These are phyloP conservation scores for Theristicus caerulescens DNA, from an alignment of 2,113 vertebrate species.

Conservation along the genomic window DNA sequence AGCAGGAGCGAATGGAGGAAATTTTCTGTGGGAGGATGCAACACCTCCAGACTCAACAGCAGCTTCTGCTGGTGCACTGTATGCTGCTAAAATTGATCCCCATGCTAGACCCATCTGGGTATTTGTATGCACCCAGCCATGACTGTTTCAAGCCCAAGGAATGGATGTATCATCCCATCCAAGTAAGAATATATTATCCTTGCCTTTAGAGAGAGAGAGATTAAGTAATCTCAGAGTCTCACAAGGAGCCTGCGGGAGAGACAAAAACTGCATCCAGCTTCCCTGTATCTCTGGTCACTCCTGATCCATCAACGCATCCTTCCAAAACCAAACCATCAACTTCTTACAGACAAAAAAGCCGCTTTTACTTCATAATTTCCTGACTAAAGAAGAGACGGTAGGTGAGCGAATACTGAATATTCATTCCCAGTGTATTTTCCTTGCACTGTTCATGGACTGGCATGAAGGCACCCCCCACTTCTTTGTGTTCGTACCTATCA, in stretches of 20 bases:
- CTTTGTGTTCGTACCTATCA: background rate
- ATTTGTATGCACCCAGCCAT: background rate
- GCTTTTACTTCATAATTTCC: background rate
- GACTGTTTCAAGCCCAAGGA: background rate
- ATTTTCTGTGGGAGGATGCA: background rate
- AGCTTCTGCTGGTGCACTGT: background rate
- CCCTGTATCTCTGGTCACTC: background rate
- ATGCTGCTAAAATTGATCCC: background rate
- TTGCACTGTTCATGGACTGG: constrained; percentile 12
- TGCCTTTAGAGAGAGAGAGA: background rate
- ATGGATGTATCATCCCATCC: background rate
- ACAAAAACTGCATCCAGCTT: background rate
- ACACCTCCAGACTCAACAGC: background rate
- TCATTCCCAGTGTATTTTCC: constrained; percentile 37
- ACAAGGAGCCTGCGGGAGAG: background rate
- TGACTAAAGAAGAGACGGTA: constrained; percentile 7
- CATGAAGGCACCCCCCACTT: constrained; percentile 2
- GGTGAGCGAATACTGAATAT: constrained; percentile 36
- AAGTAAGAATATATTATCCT: background rate
- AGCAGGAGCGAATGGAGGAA: background rate
- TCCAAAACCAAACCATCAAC: background rate
- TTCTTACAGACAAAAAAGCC: background rate
- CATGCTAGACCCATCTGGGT: background rate
- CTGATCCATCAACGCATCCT: background rate
- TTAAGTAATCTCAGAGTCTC: background rate